Evolutionary conservation across 2,113 vertebrate genomes (phyloP).

Genomic region (Seriola aureovittata): DNA sequence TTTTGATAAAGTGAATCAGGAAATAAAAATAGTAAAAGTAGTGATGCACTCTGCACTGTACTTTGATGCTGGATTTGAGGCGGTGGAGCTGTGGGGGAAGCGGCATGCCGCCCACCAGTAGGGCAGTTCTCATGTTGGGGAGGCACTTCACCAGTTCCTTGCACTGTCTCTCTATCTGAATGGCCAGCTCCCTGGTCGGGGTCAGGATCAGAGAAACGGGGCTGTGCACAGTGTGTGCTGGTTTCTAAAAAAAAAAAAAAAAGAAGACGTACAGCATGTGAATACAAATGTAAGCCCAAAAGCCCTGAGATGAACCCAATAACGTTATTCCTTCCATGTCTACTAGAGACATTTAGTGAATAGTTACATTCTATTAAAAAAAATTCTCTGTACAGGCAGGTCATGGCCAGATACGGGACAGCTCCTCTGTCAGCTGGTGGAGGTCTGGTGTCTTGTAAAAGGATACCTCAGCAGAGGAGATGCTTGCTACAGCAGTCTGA

Average conservation of each 20-base stretch:
- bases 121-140: conserved; percentile 92
- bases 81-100: conserved; percentile 94
- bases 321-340: background rate
- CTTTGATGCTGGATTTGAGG: conserved; percentile 92
- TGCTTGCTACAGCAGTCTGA: background rate
- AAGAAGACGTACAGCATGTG: background rate
- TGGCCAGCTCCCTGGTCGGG: conserved; percentile 94
- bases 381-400: background rate
- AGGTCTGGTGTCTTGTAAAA: background rate
- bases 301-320: background rate
- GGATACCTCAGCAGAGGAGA: background rate
- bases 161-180: conserved; percentile 95
- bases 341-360: background rate
- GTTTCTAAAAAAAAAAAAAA: conserved; percentile 66
- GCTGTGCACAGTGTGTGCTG: conserved; percentile 18
- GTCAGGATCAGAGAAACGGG: conserved; percentile 91
- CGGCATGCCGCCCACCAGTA: conserved; percentile 95
- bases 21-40: background rate
- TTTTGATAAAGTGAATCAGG: background rate
- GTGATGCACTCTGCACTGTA: conserved; percentile 79
- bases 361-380: background rate
- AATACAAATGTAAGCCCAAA: background rate
- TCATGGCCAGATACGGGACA: background rate
- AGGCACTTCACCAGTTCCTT: conserved; percentile 93
- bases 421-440: background rate